Base-by-base conservation (phyloP, 2,797 vertebrate genomes). In the Gymnoscopelus microlampas region DNA sequence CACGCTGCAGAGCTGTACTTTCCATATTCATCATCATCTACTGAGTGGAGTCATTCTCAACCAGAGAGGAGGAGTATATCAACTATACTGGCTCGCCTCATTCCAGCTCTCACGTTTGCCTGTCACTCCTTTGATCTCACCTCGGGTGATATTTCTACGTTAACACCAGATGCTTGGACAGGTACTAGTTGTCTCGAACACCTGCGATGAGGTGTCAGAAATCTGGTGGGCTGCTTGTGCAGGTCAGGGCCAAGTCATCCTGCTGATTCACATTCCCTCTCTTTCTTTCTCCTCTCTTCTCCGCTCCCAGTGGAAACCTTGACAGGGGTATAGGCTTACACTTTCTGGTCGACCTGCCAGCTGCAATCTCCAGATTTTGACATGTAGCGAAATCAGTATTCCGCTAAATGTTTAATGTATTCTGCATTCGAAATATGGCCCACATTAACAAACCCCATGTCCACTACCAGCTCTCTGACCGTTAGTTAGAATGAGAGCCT, bases 171-270 rank as follows among this genome's bases (percentile, higher is more conserved):
- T 90, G 85, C 76, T 73, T 62, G 74, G 68, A 85, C 77, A 80
- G 74, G 81, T 70, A 73, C 50, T 74, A 69, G 65, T 66, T 66
- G 54, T 80, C 47, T 47, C 23, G 50, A 86, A 86, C 89, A 89
- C 83, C 89, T 92, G 89, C 77, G 71, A 58, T 64, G 12, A 84
- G 70, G 80, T 70, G 79, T 88, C 85, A 86, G 39, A 71, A 83
- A 60, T 68, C 64, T 53, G 7, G 44, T 66, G 14, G 70, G 58
- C 56, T 69, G 19, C 51, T 73, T 60, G 19, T 44, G 70, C 64
- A 24, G 75, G 70, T 71, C 54, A 44, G 70, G 79, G 84, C 80
- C 76, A 74, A 83, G 67, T 78, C 81, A 49, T 76, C 66, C 62
- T 56, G 68, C 74, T 78, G 78, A 84, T 79, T 87, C 79, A 77